A percentile compares a stretch with the other conserved stretches of the same genome.
Evolutionary conservation across 2,888 invertebrate genomes (phyloP).

Genomic region (Allolobophora icterica): DNA sequence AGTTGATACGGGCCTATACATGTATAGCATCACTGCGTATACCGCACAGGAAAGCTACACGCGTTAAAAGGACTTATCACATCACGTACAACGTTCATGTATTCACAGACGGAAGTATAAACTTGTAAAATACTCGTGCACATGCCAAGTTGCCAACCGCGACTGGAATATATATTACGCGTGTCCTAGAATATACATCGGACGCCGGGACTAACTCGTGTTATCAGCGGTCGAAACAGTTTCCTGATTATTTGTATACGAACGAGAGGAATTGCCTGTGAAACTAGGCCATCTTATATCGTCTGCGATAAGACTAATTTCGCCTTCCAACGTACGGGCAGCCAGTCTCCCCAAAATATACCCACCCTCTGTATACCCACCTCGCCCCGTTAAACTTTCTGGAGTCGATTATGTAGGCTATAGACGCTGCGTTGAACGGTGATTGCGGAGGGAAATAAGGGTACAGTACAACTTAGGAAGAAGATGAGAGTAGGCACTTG

Average conservation of each 20-base stretch:
- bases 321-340: background rate
- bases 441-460: too few relatives aligned
- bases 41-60: background rate
- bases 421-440: too few relatives aligned
- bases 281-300: background rate
- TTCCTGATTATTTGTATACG: background rate
- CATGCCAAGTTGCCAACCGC: too few relatives aligned
- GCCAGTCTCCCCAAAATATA: background rate
- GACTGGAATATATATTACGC: too few relatives aligned
- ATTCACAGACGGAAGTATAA: background rate
- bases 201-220: background rate
- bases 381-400: background rate
- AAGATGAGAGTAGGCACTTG: too few relatives aligned
- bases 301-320: background rate
- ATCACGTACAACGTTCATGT: too few relatives aligned
- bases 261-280: background rate
- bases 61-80: too few relatives aligned
- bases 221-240: background rate
- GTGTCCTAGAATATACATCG: background rate
- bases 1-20: too few relatives aligned
- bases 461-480: too few relatives aligned
- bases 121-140: background rate
- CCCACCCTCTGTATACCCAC: background rate
- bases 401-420: background rate
- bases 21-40: background rate